A percentile compares a stretch with the other conserved stretches of the same genome.
These are phyloP conservation scores for Cossypha heuglini DNA, from an alignment of 2,797 vertebrate genomes.

Conservation along the genomic window DNA sequence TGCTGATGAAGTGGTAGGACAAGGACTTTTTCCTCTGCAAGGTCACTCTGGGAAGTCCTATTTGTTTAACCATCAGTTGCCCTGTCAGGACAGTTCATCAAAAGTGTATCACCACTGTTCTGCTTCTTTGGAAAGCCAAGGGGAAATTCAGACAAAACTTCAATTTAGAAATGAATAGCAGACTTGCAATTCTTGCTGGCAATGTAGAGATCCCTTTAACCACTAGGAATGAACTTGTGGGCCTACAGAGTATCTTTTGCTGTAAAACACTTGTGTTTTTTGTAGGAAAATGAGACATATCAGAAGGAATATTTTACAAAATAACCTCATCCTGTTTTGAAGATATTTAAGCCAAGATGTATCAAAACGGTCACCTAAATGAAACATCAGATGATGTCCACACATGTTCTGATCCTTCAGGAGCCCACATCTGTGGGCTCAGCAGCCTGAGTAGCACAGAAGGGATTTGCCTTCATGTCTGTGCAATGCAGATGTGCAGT, in stretches of 20 bases:
- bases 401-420: background rate
- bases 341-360: background rate
- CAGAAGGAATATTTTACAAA: background rate
- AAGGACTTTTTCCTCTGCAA: background rate
- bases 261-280: rapidly evolving
- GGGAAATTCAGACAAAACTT: background rate
- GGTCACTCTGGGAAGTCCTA: background rate
- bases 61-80: background rate
- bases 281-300: background rate
- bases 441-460: background rate
- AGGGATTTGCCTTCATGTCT: background rate
- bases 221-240: background rate
- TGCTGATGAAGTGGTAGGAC: background rate
- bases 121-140: background rate
- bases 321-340: rapidly evolving
- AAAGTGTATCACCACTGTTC: rapidly evolving
- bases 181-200: background rate
- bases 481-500: background rate
- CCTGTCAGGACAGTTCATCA: background rate
- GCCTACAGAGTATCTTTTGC: background rate
- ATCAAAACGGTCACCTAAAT: background rate
- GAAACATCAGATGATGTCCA: background rate
- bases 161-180: background rate
- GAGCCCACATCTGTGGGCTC: background rate
- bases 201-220: background rate